Percentiles rank a stretch among this genome's conserved stretches.
phyloP scores from a whole-genome alignment of 53 echinoderm and acorn worm genomes.

The Glandiceps talaboti region DNA sequence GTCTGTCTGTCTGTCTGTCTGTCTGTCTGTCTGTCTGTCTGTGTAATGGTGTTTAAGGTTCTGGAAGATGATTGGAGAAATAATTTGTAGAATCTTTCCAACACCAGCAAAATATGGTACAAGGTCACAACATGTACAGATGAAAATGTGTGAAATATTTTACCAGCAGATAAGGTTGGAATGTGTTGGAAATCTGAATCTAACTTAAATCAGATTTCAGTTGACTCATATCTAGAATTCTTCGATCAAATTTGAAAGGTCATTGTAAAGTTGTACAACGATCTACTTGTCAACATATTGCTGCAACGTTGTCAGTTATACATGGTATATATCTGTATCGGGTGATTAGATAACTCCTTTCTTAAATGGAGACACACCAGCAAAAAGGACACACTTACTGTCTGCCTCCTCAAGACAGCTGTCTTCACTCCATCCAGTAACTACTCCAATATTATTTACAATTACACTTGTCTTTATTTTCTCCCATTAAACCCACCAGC shows the following conservation, averaged over 20 bases:
- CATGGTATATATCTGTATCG: background rate
- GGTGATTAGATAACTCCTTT: slow-evolving; percentile 12
- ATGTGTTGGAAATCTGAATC: slow-evolving; percentile 1
- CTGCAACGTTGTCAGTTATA: background rate
- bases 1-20: too few species aligned
- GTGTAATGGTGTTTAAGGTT: too few species aligned
- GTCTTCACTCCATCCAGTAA: background rate
- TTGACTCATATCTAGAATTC: background rate
- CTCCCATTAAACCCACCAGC: slow-evolving; percentile 9
- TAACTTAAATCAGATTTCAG: background rate
- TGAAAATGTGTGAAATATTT: slow-evolving; percentile 1
- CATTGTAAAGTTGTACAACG: background rate
- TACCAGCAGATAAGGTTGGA: background rate
- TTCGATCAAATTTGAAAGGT: background rate
- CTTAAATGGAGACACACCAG: background rate
- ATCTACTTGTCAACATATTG: background rate
- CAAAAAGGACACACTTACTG: slow-evolving; percentile 11
- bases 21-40: too few species aligned
- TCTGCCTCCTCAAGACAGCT: slow-evolving; percentile 21
- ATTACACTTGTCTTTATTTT: slow-evolving; percentile 2
- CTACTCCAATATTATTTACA: background rate
- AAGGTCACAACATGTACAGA: slow-evolving; percentile 1
- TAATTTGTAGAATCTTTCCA: slow-evolving; percentile 4
- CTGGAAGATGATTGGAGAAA: background rate
- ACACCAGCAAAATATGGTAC: background rate